phyloP scores from a whole-genome alignment of 2,797 vertebrate genomes.

The Oophaga sylvatica region DNA sequence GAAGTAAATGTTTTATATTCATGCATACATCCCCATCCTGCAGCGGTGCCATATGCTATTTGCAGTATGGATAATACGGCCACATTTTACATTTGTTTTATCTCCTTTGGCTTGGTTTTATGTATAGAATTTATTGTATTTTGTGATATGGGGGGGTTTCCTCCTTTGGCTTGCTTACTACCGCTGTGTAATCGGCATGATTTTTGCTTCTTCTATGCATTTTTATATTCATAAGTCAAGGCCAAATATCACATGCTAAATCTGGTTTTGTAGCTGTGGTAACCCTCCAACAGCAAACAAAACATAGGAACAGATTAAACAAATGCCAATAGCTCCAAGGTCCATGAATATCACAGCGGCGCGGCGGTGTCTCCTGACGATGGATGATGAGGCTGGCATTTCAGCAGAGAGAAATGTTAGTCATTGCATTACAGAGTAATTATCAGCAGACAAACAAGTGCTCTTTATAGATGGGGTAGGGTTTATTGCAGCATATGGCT shows the following conservation, averaged over 20 bases:
- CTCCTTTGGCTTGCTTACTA: neutral
- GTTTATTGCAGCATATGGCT: neutral
- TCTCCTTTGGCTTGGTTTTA: neutral
- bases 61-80: neutral
- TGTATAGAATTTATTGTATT: neutral
- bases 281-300: constrained; percentile 34
- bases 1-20: neutral
- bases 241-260: constrained; percentile 45
- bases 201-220: neutral
- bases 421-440: neutral
- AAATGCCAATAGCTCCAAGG: constrained; percentile 39
- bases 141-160: neutral
- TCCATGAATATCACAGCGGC: neutral
- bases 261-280: constrained; percentile 26
- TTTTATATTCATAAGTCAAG: neutral
- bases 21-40: neutral
- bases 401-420: neutral
- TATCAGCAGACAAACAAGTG: neutral
- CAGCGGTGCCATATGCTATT: neutral
- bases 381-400: neutral
- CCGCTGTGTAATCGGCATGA: neutral
- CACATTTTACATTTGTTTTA: neutral
- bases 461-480: neutral
- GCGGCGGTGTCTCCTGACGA: constrained; percentile 2
- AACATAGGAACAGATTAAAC: constrained; percentile 51